These are phyloP conservation scores for Drosophila albomicans DNA, from an alignment of 1,140 invertebrate genomes.

Conservation along the genomic window DNA sequence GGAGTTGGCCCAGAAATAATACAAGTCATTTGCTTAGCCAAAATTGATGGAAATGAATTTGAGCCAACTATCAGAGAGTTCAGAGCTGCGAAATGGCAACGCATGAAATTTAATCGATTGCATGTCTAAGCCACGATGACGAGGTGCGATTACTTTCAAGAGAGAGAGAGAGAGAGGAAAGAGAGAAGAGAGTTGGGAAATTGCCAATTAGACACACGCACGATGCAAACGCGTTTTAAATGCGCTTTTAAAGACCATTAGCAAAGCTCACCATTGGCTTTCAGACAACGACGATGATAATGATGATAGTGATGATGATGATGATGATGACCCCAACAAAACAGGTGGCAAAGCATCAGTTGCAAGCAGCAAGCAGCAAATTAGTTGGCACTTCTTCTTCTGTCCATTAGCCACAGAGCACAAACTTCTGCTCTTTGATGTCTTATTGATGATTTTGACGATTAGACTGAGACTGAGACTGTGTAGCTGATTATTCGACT, in stretches of 20 bases:
- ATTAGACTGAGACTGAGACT: conserved; percentile 50
- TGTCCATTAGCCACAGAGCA: conserved; percentile 9
- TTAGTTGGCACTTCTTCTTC: conserved; percentile 45
- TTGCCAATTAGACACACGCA: conserved; percentile 57
- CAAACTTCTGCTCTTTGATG: conserved; percentile 59
- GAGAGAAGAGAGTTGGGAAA: neutral
- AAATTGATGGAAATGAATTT: conserved; percentile 18
- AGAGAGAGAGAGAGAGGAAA: neutral
- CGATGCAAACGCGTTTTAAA: conserved; percentile 72
- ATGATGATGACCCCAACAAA: conserved; percentile 62
- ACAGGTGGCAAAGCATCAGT: conserved; percentile 54
- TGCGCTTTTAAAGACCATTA: conserved; percentile 70
- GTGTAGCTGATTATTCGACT: neutral
- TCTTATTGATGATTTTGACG: conserved; percentile 75
- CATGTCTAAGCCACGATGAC: conserved; percentile 24
- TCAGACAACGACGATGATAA: neutral
- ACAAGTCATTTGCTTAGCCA: conserved; percentile 29
- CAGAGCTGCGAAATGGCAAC: conserved; percentile 23
- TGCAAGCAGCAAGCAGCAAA: conserved; percentile 36
- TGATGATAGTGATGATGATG: no score
- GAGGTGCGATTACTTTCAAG: conserved; percentile 26
- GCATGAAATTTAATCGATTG: conserved; percentile 46
- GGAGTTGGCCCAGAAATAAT: conserved; percentile 9
- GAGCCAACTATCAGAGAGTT: neutral
- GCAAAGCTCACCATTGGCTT: conserved; percentile 1